Percentiles rank a stretch among this genome's conserved stretches.
Conservation (phyloP, 1,140 invertebrate genomes). For the Chironomus striatipennis region DNA sequence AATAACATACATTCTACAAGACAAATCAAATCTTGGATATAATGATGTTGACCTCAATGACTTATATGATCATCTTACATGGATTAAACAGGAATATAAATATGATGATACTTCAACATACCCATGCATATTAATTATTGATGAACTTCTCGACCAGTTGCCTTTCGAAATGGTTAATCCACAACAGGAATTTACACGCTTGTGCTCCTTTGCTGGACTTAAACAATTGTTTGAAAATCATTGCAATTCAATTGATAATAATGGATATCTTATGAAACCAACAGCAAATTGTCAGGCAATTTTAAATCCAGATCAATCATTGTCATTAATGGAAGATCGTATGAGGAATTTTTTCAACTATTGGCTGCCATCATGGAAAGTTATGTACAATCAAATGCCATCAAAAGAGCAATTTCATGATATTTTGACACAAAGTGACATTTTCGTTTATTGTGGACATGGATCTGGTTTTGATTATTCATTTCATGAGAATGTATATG, state of each 20-base stretch:
- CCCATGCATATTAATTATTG: slow-evolving; percentile 27
- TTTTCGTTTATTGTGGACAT: neutral
- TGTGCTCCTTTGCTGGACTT: neutral
- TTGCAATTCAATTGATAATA: neutral
- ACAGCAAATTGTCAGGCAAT: neutral
- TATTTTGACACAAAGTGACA: neutral
- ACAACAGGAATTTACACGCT: slow-evolving; percentile 15
- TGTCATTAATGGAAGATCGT: neutral
- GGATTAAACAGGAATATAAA: slow-evolving; percentile 6
- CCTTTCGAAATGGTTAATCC: slow-evolving; percentile 19
- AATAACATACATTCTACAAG: slow-evolving; percentile 6
- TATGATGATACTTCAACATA: slow-evolving; percentile 24
- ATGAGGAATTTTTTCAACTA: neutral
- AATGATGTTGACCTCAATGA: slow-evolving; percentile 1
- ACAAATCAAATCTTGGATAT: slow-evolving; percentile 14
- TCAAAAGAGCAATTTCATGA: slow-evolving; percentile 17
- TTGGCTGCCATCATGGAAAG: slow-evolving; percentile 17
- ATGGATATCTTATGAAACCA: neutral
- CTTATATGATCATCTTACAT: slow-evolving; percentile 9
- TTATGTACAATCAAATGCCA: neutral
- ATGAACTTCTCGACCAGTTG: slow-evolving; percentile 19
- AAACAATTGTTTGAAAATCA: neutral
- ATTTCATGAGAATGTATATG: neutral
- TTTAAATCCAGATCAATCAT: neutral
- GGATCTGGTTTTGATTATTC: neutral